Evolutionary conservation across 2,888 invertebrate species (phyloP), one percentile per base, ranked within the genome.

Genomic region (Tetragonula carbonaria): DNA sequence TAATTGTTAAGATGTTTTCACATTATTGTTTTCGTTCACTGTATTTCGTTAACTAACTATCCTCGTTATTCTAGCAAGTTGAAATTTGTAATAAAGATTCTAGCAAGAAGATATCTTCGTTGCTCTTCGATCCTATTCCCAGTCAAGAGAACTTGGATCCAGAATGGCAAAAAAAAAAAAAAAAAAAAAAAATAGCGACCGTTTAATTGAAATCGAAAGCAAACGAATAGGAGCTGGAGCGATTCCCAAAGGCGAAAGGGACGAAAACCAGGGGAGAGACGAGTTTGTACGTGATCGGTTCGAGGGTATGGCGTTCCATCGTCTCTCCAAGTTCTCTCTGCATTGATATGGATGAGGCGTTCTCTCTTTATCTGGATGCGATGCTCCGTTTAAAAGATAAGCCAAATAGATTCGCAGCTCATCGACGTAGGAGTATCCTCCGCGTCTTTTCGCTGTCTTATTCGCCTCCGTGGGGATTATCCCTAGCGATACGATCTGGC

Each of bases 331-430:
- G 76, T 18, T 28, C 68, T 51, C 74, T 50, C 53, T 78, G 80
- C 90, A 91, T 91, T 91, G 89, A 87, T 91, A 91, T 91, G 90
- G 90, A 91, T 85, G 88, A 89, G 80, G 71, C 80, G 85, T 88
- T 80, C 82, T 85, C 79, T 79, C 74, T 75, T 80, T 78, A 85
- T 83, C 78, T 68, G 74, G 53, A 86, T 79, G 74, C 59, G 75
- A 81, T 78, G 74, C 66, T 83, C 74, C 86, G 85, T 86, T 89
- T 88, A 86, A 88, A 84, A 90, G 90, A 91, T 91, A 90, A 91
- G 87, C 87, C 86, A 90, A 87, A 85, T 88, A 90, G 87, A 91
- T 91, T 88, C 86, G 79, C 74, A 82, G 59, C 70, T 86, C 78
- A 62, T 83, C 66, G 78, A 65, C 75, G 33, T 28, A 21, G 71